Base-by-base conservation (phyloP, 2,113 vertebrate genomes). In the Trogon surrucura region DNA sequence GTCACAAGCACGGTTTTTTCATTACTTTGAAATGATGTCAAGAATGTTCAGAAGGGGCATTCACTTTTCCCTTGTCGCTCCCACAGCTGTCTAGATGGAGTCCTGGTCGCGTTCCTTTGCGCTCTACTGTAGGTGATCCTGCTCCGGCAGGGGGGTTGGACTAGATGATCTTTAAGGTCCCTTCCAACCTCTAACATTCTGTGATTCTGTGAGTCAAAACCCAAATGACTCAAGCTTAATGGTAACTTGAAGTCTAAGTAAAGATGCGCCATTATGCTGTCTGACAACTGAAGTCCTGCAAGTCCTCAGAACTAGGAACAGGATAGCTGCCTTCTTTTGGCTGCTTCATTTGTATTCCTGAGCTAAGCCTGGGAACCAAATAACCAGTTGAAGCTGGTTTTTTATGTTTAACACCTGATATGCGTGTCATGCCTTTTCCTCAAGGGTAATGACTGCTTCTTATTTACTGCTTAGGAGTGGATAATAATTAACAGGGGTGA, bases 341-440 rank as follows among this genome's bases (percentile, higher is more conserved):
- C 57, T 71, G n/a, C 20, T 80, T 82, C 36, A 29, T 83, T 70
- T 67, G 26, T 62, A 51, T 93, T 86, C 77, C 83, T 2, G 6
- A 79, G 45, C 44, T 92, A 85, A 86, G 65, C 54, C 61, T 93
- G 88, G 51, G 77, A 93, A 89, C 45, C 41, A 80, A 86, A 71
- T 72, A 92, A 80, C 57, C 12, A 27, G 56, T 58, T 60, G 86
- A 93, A 88, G 53, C 91, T 95, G 88, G 88, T 0, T 71, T 90
- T 95, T 92, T 93, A 88, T 94, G 90, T 88, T 47, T 81, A 95
- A 91, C 92, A 95, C 90, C 90, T 80, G 85, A 94, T 88, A 85
- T 0, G 30, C 16, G 27, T 2, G 53, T 95, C 72, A 53, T 93
- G 50, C 34, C 53, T 84, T 88, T 94, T 84, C 65, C 93, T 94